phyloP scores from a whole-genome alignment of 2,113 vertebrate genomes.

The Grallaria varia region DNA sequence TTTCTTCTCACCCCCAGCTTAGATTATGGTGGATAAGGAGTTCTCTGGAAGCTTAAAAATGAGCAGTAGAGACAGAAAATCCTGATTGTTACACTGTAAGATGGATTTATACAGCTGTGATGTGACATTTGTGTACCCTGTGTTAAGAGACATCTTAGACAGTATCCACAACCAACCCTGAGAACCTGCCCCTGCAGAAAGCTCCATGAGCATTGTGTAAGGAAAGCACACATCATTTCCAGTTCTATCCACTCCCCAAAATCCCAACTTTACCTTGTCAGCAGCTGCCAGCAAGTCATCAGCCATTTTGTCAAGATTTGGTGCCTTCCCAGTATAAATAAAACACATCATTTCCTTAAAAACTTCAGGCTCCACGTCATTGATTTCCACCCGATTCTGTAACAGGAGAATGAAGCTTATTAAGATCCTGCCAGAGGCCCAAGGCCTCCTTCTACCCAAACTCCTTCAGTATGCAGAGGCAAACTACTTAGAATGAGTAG shows the following conservation, averaged over 20 bases:
- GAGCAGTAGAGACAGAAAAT: background rate
- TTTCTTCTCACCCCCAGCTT: background rate
- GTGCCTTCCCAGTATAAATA: constrained; percentile 92
- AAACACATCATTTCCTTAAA: constrained; percentile 98
- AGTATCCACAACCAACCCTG: background rate
- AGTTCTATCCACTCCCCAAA: background rate
- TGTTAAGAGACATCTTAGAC: background rate
- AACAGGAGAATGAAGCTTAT: background rate
- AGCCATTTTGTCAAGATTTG: constrained; percentile 96
- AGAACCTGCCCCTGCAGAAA: background rate
- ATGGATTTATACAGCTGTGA: background rate
- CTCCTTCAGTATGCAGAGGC: background rate
- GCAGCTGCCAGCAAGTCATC: constrained; percentile 93
- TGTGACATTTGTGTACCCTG: rapidly evolving
- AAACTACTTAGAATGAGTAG: background rate
- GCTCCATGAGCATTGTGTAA: background rate
- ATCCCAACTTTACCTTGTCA: constrained; percentile 81
- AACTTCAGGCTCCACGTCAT: constrained; percentile 93
- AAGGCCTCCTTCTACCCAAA: background rate
- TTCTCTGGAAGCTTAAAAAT: background rate
- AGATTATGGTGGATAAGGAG: background rate
- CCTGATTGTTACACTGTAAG: background rate
- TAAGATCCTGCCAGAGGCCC: background rate
- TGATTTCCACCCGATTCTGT: constrained; percentile 93
- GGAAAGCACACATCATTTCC: background rate